Percentiles rank a stretch among this genome's conserved stretches.
Conservation (phyloP, 1,140 invertebrate genomes). For the Lepidurus couesii region DNA sequence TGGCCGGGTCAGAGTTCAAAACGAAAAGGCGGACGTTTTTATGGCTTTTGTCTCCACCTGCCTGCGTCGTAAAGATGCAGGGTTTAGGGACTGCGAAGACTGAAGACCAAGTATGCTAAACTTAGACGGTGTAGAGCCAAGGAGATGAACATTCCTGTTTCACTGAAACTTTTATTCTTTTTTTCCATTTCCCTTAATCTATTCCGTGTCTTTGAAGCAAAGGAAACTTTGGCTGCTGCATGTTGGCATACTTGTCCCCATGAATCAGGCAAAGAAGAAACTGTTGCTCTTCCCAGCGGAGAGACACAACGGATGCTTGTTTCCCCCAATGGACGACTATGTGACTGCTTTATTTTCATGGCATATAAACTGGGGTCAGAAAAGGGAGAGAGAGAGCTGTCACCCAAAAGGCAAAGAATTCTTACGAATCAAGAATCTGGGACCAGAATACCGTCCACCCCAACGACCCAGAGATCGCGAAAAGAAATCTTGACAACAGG, state of each 20-base stretch:
- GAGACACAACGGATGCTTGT: neutral
- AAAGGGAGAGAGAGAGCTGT: neutral
- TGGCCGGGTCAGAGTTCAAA: constrained; percentile 9
- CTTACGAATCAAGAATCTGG: neutral
- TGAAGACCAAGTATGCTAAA: constrained; percentile 11
- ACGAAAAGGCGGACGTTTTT: constrained; percentile 8
- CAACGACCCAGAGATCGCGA: too few species aligned
- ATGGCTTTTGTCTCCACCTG: constrained; percentile 21
- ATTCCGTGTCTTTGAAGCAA: neutral
- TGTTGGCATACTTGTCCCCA: neutral
- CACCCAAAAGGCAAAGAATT: neutral
- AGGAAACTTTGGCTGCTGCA: neutral
- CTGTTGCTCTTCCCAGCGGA: too few species aligned
- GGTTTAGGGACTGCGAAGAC: neutral
- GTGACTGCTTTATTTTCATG: neutral
- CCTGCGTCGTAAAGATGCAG: neutral
- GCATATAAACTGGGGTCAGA: neutral
- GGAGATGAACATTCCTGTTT: too few species aligned
- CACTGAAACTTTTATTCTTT: neutral
- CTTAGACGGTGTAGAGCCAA: neutral
- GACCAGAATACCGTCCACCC: too few species aligned
- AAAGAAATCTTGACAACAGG: too few species aligned
- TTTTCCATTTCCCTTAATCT: neutral
- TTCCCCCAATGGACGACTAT: neutral
- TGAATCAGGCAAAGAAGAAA: neutral